phyloP scores from a whole-genome alignment of 2,797 vertebrate species.

The Onychomys arenicola region DNA sequence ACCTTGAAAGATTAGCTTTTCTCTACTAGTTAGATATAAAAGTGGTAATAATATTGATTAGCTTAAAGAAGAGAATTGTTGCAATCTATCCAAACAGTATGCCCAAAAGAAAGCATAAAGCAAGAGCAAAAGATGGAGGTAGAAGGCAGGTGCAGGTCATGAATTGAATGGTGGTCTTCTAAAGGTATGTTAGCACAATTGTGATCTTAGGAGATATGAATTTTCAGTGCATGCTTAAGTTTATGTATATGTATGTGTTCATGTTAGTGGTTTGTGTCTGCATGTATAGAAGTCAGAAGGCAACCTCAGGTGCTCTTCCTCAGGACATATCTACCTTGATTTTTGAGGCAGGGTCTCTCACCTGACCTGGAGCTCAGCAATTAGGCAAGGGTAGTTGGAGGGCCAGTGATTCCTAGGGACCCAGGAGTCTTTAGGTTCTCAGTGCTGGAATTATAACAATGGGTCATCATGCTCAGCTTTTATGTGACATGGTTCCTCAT shows the following conservation, averaged over 20 bases:
- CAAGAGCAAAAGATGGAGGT: neutral
- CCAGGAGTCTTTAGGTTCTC: neutral
- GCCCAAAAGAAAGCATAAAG: neutral
- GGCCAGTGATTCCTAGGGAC: neutral
- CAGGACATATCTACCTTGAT: too few species aligned
- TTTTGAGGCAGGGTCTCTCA: neutral
- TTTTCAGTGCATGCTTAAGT: neutral
- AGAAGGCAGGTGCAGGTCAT: fast-evolving
- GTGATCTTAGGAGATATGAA: neutral
- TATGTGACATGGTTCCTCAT: neutral
- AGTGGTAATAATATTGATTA: conserved; percentile 7
- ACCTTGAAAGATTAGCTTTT: neutral
- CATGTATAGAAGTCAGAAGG: neutral
- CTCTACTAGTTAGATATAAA: conserved; percentile 30
- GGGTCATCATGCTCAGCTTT: neutral
- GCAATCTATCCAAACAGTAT: neutral
- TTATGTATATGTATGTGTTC: neutral
- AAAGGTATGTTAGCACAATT: neutral
- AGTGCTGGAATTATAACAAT: neutral
- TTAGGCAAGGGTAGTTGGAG: neutral
- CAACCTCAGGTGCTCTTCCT: neutral
- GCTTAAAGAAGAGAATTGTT: neutral
- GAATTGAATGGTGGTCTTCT: neutral
- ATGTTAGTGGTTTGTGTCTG: neutral
- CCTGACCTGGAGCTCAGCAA: neutral